Base-by-base conservation (phyloP, 2,888 invertebrate species). In the Sphinx pinastri region DNA sequence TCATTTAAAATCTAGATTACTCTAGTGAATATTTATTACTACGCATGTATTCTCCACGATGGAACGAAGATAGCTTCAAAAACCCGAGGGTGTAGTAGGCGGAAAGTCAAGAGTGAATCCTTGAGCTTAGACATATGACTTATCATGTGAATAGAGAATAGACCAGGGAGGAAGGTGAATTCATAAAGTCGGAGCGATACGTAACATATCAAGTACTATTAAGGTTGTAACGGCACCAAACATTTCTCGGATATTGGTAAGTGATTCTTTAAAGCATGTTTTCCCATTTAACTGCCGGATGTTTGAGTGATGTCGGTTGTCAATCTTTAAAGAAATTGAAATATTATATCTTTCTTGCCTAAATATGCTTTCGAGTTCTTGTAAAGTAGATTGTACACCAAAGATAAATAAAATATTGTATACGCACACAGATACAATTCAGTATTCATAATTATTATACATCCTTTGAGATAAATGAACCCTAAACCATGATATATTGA, bases 231-330 rank as follows among this genome's bases (percentile, higher is more conserved):
- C 58, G 58, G 38, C 38, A 38, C 14, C 10, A 12, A 60, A 16
- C 16, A 60, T 60, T 60, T 60, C 45, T 60, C 16, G 10, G 11
- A 60, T n/a, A 16, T 45, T 13, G 19, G 45, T 57, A 57, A 60
- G 47, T 45, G 45, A 60, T 60, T n/a, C 16, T 60, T 60, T 45
- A 60, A 60, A 45, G n/a, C 4, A 19, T 60, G 45, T 45, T 8
- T 54, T n/a, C 45, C 10, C 60, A 19, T 19, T 63, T 63, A 47
- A 49, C 72, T 71, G 75, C 12, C 54, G 25, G 25, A 55, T 54
- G 19, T 49, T 60, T 63, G 49, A 63, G 13, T 47, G 63, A 63
- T 63, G 47, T 47, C 60, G 16, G 45, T 63, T 63, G 49, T 63
- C 63, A 63, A 63, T 63, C 63, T 63, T 63, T 60, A 60, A 60